phyloP scores from a whole-genome alignment of 1,140 invertebrate genomes.

The Rhizoglyphus robini region DNA sequence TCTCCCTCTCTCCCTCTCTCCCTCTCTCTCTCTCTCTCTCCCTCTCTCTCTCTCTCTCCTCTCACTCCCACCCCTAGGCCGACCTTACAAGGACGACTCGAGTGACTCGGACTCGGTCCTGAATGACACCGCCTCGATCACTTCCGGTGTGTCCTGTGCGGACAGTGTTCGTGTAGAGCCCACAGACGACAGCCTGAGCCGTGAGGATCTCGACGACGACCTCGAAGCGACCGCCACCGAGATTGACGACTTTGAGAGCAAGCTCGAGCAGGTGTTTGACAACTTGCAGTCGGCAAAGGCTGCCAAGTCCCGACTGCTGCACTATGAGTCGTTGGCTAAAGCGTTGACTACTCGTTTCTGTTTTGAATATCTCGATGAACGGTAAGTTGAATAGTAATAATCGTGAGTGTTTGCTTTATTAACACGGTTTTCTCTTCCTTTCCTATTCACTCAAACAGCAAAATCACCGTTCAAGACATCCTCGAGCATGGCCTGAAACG shows the following conservation, averaged over 20 bases:
- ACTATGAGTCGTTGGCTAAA: constrained; percentile 54
- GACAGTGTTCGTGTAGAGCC: background rate
- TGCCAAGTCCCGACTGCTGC: constrained; percentile 56
- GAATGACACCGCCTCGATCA: background rate
- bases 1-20: too few relatives aligned
- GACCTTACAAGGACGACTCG: background rate
- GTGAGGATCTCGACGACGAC: background rate
- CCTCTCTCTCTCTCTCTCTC: background rate
- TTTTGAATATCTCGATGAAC: constrained; percentile 53
- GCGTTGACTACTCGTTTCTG: constrained; percentile 64
- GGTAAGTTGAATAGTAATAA: constrained; percentile 31
- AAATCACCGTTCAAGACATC: constrained; percentile 63
- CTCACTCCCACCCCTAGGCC: background rate
- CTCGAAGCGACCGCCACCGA: background rate
- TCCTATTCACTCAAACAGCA: constrained; percentile 34
- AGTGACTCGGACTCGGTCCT: background rate
- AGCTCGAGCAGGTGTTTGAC: constrained; percentile 69
- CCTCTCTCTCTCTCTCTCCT: background rate
- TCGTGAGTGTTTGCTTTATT: constrained; percentile 9
- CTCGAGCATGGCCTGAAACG: constrained; percentile 63
- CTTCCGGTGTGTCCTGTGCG: background rate
- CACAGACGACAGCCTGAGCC: background rate
- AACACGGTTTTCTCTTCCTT: constrained; percentile 4
- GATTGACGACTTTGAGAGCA: constrained; percentile 69
- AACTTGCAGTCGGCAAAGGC: constrained; percentile 55